phyloP scores from a whole-genome alignment of 2,113 vertebrate species.

The Podarcis raffonei region DNA sequence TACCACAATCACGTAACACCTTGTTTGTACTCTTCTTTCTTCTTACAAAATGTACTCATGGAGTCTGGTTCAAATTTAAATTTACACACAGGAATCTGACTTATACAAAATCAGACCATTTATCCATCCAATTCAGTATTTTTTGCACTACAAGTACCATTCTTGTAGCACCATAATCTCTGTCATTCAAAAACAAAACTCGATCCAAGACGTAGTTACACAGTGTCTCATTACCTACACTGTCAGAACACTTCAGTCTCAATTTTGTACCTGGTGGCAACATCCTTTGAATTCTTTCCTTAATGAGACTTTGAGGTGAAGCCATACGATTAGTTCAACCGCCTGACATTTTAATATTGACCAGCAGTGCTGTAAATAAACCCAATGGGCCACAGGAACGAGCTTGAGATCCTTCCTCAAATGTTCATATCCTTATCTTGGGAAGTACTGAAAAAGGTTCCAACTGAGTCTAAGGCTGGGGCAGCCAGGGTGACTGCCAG shows the following conservation, averaged over 20 bases:
- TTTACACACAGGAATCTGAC: no score
- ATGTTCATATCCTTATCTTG: background rate
- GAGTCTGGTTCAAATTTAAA: background rate
- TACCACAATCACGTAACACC: background rate
- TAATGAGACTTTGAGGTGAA: background rate
- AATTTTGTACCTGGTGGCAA: background rate
- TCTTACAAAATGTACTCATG: background rate
- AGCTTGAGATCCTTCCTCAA: background rate
- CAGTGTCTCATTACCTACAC: background rate
- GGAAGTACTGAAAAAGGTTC: background rate
- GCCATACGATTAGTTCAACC: background rate
- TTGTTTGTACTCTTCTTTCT: background rate
- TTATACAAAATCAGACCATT: no score
- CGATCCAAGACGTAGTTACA: background rate
- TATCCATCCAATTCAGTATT: background rate
- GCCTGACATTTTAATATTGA: background rate
- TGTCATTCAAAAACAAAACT: background rate
- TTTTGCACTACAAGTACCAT: background rate
- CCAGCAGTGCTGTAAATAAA: background rate
- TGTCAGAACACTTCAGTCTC: background rate
- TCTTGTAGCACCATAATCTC: background rate
- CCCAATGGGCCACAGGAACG: background rate
- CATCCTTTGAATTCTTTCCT: background rate
- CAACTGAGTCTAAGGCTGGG: background rate
- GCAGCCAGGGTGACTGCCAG: no score